Evolutionary conservation across 1,140 invertebrate species (phyloP).

Genomic region (Melipona quadrifasciata): DNA sequence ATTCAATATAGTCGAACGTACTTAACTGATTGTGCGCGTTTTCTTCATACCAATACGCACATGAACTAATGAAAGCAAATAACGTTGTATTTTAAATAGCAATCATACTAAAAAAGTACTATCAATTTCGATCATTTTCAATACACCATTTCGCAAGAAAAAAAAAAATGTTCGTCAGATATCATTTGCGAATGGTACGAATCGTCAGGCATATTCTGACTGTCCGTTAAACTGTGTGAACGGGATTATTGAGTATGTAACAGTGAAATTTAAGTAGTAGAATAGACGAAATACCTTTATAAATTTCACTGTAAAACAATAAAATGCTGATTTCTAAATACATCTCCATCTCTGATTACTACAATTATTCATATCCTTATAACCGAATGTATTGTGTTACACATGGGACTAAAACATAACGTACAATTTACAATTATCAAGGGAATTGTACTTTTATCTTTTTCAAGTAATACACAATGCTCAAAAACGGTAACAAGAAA

Average conservation of each 20-base stretch:
- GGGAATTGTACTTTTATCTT: conserved; percentile 52
- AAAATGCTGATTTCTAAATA: conserved; percentile 74
- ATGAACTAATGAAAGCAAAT: conserved; percentile 48
- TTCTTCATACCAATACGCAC: conserved; percentile 20
- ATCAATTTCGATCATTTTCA: conserved; percentile 58
- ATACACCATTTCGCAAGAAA: conserved; percentile 36
- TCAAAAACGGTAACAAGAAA: conserved; percentile 20
- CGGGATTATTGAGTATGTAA: conserved; percentile 56
- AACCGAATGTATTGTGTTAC: neutral
- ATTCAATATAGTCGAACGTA: conserved; percentile 41
- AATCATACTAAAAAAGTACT: conserved; percentile 56
- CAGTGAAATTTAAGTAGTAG: conserved; percentile 67
- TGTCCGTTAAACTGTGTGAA: conserved; percentile 57
- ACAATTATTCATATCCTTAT: neutral
- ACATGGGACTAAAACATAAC: neutral
- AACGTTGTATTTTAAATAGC: conserved; percentile 60
- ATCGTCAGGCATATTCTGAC: conserved; percentile 47
- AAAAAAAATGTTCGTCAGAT: conserved; percentile 25
- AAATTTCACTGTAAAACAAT: conserved; percentile 76
- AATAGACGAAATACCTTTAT: conserved; percentile 65
- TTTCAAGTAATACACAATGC: conserved; percentile 47
- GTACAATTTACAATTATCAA: conserved; percentile 58
- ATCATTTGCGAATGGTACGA: conserved; percentile 37
- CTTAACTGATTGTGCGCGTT: conserved; percentile 42
- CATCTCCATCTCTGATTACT: neutral